Evolutionary conservation across 1,140 invertebrate species (phyloP).

Genomic region (Ceratitis capitata): DNA sequence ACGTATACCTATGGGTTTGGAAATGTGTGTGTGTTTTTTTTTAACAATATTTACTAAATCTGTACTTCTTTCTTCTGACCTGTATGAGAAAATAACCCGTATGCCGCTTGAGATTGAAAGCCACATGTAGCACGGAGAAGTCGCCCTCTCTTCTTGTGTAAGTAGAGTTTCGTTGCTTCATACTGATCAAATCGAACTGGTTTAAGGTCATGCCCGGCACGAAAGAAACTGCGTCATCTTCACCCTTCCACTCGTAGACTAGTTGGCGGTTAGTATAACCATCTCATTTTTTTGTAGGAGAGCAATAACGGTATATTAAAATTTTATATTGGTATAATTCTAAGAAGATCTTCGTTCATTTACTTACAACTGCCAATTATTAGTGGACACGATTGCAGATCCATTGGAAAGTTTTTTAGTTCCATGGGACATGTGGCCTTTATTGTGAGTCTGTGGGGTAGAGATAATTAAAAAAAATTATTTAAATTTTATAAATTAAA

Average conservation of each 20-base stretch:
- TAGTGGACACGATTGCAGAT: constrained; percentile 90
- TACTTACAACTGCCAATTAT: constrained; percentile 94
- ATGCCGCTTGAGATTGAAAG: constrained; percentile 89
- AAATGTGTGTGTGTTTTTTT: no score
- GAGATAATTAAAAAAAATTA: neutral
- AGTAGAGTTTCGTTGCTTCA: constrained; percentile 82
- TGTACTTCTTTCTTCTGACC: constrained; percentile 66
- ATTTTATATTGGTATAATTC: neutral
- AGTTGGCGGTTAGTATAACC: constrained; percentile 90
- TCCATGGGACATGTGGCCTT: constrained; percentile 98
- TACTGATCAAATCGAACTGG: constrained; percentile 90
- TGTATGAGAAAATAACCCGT: constrained; percentile 95
- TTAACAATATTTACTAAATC: neutral
- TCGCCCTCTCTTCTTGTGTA: constrained; percentile 81
- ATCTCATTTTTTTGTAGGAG: constrained; percentile 78
- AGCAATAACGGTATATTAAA: neutral
- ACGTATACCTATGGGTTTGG: constrained; percentile 85
- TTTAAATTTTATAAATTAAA: neutral
- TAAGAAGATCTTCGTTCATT: neutral
- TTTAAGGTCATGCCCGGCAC: constrained; percentile 87
- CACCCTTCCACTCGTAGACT: constrained; percentile 89
- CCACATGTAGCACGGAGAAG: constrained; percentile 90
- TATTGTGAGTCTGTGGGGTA: constrained; percentile 85
- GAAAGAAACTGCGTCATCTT: constrained; percentile 83
- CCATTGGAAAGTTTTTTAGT: constrained; percentile 96